Evolutionary conservation across 2,888 invertebrate genomes (phyloP), one percentile per base, ranked within the genome.

Genomic region (Cryptus armator): DNA sequence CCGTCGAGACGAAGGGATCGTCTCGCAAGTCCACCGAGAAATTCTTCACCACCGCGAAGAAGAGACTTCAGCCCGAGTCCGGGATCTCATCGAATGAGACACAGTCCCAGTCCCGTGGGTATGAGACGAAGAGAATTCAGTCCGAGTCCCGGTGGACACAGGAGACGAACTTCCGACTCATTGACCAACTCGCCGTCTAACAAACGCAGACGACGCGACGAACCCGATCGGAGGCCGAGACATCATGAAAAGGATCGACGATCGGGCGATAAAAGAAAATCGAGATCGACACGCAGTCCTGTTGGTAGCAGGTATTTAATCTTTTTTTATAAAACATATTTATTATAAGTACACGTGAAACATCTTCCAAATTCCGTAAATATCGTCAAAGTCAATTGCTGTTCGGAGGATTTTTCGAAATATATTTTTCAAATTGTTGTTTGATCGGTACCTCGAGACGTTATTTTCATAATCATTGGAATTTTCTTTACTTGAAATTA

Each of bases 171-270:
- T 44, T 87, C 86, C n/a, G 90, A 90, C 44, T 76, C 88, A 1
- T 85, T 90, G 16, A 91, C 92, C 37, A 80, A 66, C 53, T 91
- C 94, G 7, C 94, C 94, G 1, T 89, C 92, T 6, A 91, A 93
- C 51, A 94, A 93, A 89, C 92, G 95, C 56, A 90, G 94, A 83
- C 91, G 94, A 89, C 87, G 94, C n/a, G 94, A 94, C 9, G 93
- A 92, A 12, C 89, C 92, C 0, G 94, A 94, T 84, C 90, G 94
- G 72, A 93, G 94, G 87, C 95, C 94, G 85, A 92, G 94, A 74
- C 93, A 94, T 86, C 94, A 94, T 84, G 95, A 95, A 12, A 94
- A 94, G 75, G 93, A 94, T 32, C 90, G 94, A 56, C 91, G 93
- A n/a, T 14, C 29, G 1, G 59, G 29, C 68, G 94, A 94, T 19